Evolutionary conservation across 1,140 invertebrate genomes (phyloP).

Genomic region (Solenopsis invicta): DNA sequence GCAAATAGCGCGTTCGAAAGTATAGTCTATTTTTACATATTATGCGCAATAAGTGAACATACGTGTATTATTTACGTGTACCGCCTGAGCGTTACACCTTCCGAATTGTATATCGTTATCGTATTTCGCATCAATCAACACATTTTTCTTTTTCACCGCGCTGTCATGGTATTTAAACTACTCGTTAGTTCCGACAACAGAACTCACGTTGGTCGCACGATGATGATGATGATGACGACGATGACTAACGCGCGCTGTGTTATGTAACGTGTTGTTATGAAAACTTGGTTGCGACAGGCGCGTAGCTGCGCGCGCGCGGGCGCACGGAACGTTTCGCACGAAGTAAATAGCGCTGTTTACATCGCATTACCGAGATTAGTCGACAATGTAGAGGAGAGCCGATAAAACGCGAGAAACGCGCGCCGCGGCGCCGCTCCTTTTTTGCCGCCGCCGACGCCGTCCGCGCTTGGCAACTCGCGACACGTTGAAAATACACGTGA

Average conservation of each 20-base stretch:
- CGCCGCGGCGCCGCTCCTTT: constrained; percentile 31
- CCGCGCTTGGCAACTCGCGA: constrained; percentile 7
- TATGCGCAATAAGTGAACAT: background rate
- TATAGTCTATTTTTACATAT: constrained; percentile 14
- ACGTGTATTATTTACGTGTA: background rate
- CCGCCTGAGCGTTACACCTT: background rate
- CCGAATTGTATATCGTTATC: background rate
- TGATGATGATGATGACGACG: background rate
- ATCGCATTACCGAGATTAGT: constrained; percentile 54
- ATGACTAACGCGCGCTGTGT: constrained; percentile 39
- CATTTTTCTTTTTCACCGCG: background rate
- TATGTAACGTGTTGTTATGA: constrained; percentile 60
- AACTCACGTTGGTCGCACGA: background rate
- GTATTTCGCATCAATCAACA: background rate
- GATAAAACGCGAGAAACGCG: constrained; percentile 50
- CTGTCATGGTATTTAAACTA: background rate
- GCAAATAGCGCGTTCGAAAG: background rate
- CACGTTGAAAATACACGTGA: constrained; percentile 59
- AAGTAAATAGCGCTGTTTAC: constrained; percentile 62
- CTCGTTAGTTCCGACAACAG: constrained; percentile 33
- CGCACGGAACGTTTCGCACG: constrained; percentile 26
- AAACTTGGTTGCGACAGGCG: constrained; percentile 46
- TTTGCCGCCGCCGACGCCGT: constrained; percentile 20
- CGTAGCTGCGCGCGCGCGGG: background rate
- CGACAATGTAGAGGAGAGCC: constrained; percentile 48